Evolutionary conservation across 2,113 vertebrate species (phyloP).

Genomic region (Corapipo altera): DNA sequence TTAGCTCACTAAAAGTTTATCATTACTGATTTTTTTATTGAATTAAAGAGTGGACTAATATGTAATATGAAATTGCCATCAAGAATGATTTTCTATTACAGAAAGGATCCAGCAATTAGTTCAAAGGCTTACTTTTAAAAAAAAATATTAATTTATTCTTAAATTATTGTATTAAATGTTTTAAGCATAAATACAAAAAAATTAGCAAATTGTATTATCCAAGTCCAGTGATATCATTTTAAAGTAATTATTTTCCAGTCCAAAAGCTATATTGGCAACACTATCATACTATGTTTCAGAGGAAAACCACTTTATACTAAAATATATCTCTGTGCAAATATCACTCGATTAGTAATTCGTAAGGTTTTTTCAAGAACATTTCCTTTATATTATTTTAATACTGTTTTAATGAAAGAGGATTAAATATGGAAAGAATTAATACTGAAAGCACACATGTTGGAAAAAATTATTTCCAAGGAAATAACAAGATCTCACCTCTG

Average conservation of each 20-base stretch:
- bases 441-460: accelerated
- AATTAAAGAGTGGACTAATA: background rate
- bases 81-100: too few species aligned
- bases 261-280: background rate
- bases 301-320: background rate
- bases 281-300: background rate
- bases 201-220: background rate
- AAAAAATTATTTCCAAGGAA: background rate
- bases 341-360: background rate
- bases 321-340: background rate
- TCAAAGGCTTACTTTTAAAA: background rate
- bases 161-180: background rate
- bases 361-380: background rate
- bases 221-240: background rate
- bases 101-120: too few species aligned
- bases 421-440: background rate
- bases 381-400: background rate
- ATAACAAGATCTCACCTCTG: background rate
- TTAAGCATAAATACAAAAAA: background rate
- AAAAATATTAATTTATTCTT: background rate
- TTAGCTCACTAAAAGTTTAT: background rate
- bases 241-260: background rate
- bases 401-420: background rate
- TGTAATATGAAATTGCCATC: background rate
- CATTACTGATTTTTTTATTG: background rate